These are phyloP conservation scores for Cyprinella venusta DNA, from an alignment of 2,797 vertebrate genomes.

Conservation along the genomic window DNA sequence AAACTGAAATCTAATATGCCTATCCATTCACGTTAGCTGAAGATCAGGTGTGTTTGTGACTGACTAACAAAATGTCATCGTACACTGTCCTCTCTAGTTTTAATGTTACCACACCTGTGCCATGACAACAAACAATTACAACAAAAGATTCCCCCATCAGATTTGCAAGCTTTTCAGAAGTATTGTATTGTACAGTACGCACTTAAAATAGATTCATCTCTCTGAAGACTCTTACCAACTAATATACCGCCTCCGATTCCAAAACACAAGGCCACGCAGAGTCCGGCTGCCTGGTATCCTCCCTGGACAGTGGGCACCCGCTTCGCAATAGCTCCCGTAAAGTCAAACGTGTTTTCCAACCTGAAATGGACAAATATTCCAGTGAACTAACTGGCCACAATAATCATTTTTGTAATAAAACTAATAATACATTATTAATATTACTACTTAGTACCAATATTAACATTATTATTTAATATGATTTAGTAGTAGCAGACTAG, in stretches of 20 bases:
- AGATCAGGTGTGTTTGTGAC: background rate
- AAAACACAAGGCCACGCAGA: conserved; percentile 88
- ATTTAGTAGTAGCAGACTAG: background rate
- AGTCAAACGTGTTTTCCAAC: conserved; percentile 80
- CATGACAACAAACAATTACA: background rate
- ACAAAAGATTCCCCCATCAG: background rate
- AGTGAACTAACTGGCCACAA: background rate
- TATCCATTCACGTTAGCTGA: background rate
- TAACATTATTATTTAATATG: background rate
- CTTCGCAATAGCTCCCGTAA: conserved; percentile 58
- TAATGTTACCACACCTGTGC: conserved; percentile 17
- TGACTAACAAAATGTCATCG: too few species aligned
- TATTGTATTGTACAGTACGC: background rate
- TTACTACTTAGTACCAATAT: too few species aligned
- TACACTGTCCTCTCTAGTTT: background rate
- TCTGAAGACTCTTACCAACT: conserved; percentile 78
- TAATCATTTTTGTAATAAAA: background rate
- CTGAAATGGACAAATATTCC: conserved; percentile 67
- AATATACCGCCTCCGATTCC: conserved; percentile 87
- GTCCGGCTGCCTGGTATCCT: conserved; percentile 86
- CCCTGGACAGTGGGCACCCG: conserved; percentile 80
- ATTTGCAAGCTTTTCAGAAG: background rate
- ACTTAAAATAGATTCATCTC: background rate
- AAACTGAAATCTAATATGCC: background rate
- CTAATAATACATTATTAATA: background rate